Evolutionary conservation across 2,888 invertebrate species (phyloP).

Genomic region (Phaonia tiefii): DNA sequence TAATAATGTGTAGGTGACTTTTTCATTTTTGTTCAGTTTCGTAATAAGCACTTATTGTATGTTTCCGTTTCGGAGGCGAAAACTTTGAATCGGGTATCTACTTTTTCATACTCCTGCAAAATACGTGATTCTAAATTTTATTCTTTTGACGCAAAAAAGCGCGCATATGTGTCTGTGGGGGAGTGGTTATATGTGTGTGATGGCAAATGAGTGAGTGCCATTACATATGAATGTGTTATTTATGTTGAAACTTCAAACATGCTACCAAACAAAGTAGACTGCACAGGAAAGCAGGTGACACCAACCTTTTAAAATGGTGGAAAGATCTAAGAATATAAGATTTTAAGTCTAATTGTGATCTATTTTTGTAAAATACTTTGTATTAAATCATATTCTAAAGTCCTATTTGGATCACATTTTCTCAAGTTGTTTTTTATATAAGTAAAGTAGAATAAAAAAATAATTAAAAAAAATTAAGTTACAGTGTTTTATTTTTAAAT

Average conservation of each 20-base stretch:
- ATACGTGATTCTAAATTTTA: slow-evolving; percentile 32
- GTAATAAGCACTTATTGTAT: no score
- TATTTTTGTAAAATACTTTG: no score
- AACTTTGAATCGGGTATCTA: slow-evolving; percentile 8
- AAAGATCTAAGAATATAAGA: no score
- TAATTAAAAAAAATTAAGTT: no score
- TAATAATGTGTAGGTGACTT: slow-evolving; percentile 17
- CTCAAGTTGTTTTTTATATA: no score
- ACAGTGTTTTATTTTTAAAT: no score
- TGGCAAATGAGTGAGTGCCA: neutral
- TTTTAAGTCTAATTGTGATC: no score
- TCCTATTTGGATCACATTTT: no score
- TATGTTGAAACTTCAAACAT: neutral
- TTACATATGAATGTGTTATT: neutral
- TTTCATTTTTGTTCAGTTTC: neutral
- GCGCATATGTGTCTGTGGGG: neutral
- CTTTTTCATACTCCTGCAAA: neutral
- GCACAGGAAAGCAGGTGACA: no score
- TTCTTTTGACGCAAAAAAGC: slow-evolving; percentile 12
- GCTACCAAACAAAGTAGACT: neutral
- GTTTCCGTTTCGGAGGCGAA: neutral
- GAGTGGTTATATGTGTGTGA: neutral
- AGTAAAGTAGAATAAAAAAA: no score
- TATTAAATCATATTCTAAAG: no score
- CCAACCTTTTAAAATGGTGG: neutral